A percentile compares a stretch with the other conserved stretches of the same genome.
Conservation (phyloP, 2,797 vertebrate species). For the Orientallactaga sibirica region DNA sequence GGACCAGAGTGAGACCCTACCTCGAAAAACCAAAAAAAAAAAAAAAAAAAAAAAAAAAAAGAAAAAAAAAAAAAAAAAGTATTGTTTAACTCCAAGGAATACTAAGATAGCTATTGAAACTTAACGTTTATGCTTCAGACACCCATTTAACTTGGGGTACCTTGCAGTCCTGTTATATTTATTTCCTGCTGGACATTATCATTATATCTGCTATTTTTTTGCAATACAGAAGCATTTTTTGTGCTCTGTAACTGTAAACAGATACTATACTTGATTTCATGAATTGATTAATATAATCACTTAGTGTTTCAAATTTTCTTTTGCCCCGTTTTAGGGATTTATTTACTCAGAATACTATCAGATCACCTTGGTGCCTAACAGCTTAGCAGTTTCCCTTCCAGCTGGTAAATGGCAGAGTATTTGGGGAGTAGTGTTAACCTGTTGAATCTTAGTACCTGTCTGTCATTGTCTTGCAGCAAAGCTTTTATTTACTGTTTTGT, state of each 20-base stretch:
- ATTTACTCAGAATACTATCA: neutral
- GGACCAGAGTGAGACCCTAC: no score
- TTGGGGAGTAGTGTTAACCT: conserved; percentile 60
- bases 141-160: conserved; percentile 42
- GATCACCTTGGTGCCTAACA: neutral
- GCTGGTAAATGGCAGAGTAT: conserved; percentile 62
- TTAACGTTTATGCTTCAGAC: conserved; percentile 50
- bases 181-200: conserved; percentile 6
- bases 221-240: conserved; percentile 56
- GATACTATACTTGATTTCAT: conserved; percentile 70
- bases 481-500: conserved; percentile 84
- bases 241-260: conserved; percentile 45
- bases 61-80: no score
- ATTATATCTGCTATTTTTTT: conserved; percentile 36
- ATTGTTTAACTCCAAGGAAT: conserved; percentile 39
- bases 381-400: conserved; percentile 69
- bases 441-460: conserved; percentile 78
- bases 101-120: conserved; percentile 50
- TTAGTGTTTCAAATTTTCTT: conserved; percentile 56
- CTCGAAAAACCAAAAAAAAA: no score
- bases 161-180: neutral
- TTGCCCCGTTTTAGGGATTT: conserved; percentile 56
- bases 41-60: no score
- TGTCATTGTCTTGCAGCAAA: conserved; percentile 87
- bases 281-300: conserved; percentile 63